Percentiles rank a stretch among this genome's conserved stretches.
Evolutionary conservation across 2,888 invertebrate genomes (phyloP).

Genomic region (Drosophila robusta): DNA sequence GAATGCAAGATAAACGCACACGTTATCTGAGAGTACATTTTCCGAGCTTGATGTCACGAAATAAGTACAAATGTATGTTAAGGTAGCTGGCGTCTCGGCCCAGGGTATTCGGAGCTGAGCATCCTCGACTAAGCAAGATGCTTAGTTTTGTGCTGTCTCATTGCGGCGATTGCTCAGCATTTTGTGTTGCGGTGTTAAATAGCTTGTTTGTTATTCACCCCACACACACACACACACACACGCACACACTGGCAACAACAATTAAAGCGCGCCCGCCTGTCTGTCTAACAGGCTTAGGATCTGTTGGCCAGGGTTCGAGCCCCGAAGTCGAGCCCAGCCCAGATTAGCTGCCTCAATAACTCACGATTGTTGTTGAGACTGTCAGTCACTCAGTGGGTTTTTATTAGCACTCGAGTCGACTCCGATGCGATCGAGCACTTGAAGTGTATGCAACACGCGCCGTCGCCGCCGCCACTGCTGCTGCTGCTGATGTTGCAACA

Average conservation of each 20-base stretch:
- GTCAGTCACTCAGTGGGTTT: conserved; percentile 74
- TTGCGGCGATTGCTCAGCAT: conserved; percentile 69
- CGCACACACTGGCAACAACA: conserved; percentile 4
- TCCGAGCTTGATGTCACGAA: no score
- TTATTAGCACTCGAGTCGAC: conserved; percentile 75
- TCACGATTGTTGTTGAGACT: conserved; percentile 78
- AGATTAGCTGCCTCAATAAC: conserved; percentile 77
- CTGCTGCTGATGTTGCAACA: conserved; percentile 73
- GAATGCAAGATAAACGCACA: no score
- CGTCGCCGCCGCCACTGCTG: conserved; percentile 16
- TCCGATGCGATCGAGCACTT: conserved; percentile 51
- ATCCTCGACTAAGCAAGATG: background rate
- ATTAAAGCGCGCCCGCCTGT: conserved; percentile 55
- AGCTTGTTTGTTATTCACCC: conserved; percentile 79
- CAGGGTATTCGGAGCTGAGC: conserved; percentile 1
- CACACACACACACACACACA: conserved; percentile 40
- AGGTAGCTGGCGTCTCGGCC: background rate
- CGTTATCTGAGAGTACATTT: no score
- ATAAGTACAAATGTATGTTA: background rate
- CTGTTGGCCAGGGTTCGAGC: conserved; percentile 21
- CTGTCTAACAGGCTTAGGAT: conserved; percentile 72
- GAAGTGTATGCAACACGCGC: conserved; percentile 54
- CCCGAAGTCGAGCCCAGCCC: conserved; percentile 14
- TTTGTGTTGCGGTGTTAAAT: conserved; percentile 75
- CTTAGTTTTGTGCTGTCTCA: conserved; percentile 59